A percentile compares a stretch with the other conserved stretches of the same genome.
Conservation (phyloP, 1,140 invertebrate species). For the Sycobia sp. region DNA sequence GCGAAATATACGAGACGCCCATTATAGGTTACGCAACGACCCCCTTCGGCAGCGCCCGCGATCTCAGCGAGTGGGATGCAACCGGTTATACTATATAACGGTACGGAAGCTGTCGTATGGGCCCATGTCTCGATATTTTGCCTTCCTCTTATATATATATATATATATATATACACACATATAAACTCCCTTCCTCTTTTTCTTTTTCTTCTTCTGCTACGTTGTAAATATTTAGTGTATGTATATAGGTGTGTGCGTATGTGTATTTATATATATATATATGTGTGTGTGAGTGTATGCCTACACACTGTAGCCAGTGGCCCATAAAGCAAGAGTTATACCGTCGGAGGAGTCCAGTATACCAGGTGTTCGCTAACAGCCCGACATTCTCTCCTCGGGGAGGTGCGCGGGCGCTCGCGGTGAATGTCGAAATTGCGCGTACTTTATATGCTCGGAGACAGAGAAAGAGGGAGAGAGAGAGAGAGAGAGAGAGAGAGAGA, state of each 20-base stretch:
- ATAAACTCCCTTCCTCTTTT: neutral
- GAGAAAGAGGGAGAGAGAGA: neutral
- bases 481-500: neutral
- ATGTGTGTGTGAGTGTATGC: too few relatives aligned
- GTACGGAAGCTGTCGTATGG: conserved; percentile 39
- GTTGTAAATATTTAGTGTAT: too few relatives aligned
- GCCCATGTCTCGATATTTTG: neutral
- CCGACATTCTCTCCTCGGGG: neutral
- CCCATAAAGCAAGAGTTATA: conserved; percentile 48
- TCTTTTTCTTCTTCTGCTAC: conserved; percentile 30
- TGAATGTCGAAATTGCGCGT: conserved; percentile 14
- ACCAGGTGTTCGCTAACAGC: neutral
- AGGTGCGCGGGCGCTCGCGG: neutral
- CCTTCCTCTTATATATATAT: too few relatives aligned
- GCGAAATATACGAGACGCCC: conserved; percentile 12
- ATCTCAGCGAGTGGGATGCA: conserved; percentile 26
- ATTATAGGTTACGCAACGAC: conserved; percentile 20
- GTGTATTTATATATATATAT: too few relatives aligned
- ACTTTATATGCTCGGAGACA: neutral
- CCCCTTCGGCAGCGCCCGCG: too few relatives aligned
- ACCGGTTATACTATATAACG: conserved; percentile 41
- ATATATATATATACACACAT: too few relatives aligned
- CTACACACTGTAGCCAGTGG: conserved; percentile 18
- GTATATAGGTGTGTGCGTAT: too few relatives aligned
- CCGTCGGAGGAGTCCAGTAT: conserved; percentile 30